Evolutionary conservation across 2,888 invertebrate genomes (phyloP), one percentile per base, ranked within the genome.

Genomic region (Linyphia triangularis): DNA sequence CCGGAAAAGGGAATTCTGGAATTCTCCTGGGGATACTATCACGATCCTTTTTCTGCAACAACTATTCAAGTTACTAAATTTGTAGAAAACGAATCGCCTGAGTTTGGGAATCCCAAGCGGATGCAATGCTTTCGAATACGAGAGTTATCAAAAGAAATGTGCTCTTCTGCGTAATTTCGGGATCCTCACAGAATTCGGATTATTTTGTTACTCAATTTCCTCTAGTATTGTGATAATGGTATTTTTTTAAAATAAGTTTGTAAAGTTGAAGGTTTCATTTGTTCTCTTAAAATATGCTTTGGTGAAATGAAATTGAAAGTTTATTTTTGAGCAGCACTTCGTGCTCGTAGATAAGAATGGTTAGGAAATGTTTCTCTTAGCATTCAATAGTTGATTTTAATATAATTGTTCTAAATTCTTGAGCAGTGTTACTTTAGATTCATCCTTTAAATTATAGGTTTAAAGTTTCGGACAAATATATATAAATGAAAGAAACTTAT

Each of bases 11-110:
- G 63, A 63, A 33, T 33, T 33, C 30, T 10, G 13, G 26, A 67
- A 63, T 26, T 28, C 59, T 61, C 77, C 40, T 1, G 77, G 63
- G 77, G 61, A 33, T 63, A 19, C 16, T 16, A 16, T 77, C 63
- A n/a, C 16, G 33, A 22, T 77, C 37, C 33, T 28, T 28, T 30
- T 37, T 26, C 63, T 61, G 13, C 2, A 16, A 10, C 24, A 61
- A 40, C 70, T 61, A n/a, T 63, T 61, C 10, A 63, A 61, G 61
- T 63, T 73, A 73, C 73, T 59, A 73, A 73, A 73, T 73, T 73
- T 33, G 57, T 13, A 73, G 57, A 59, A 72, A 73, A 59, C 59
- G 73, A 73, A 73, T 59, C 33, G 22, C 57, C 57, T 37, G 19
- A 51, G 61, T 30, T 37, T 24, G 16, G 37, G 61, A 22, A 40